A percentile compares a stretch with the other conserved stretches of the same genome.
These are phyloP conservation scores for Diuraphis noxia DNA, from an alignment of 1,140 invertebrate species.

Conservation along the genomic window DNA sequence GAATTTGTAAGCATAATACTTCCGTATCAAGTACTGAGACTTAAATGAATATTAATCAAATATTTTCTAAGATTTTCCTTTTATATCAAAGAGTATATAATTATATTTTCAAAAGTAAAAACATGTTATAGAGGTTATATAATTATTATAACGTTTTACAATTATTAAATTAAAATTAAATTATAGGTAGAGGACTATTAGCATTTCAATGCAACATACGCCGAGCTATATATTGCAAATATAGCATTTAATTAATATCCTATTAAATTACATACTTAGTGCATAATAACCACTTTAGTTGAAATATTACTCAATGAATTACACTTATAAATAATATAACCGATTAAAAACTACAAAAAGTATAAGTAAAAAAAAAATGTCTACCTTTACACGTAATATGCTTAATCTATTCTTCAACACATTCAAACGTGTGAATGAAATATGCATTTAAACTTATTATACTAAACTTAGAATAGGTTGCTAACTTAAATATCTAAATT, in stretches of 20 bases:
- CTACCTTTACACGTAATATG: not conserved
- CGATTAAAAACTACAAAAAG: not conserved
- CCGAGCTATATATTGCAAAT: not conserved
- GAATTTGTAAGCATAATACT: not conserved
- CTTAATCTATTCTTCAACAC: not conserved
- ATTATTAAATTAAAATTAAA: not conserved
- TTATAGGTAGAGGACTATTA: not conserved
- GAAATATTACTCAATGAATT: not conserved
- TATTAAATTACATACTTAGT: not conserved
- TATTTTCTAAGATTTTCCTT: not conserved
- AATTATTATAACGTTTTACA: not conserved
- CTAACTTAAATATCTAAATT: not conserved
- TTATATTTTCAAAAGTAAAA: not conserved
- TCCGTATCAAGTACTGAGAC: not conserved
- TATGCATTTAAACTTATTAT: not conserved
- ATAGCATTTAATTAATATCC: not conserved
- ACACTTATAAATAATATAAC: not conserved
- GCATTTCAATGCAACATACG: not conserved
- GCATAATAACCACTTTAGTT: not conserved
- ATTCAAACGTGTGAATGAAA: not conserved
- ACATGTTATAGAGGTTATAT: not conserved
- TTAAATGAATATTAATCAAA: not conserved
- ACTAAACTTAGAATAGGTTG: not conserved
- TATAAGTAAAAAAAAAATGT: not conserved
- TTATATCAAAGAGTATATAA: not conserved